Evolutionary conservation across 2,113 vertebrate genomes (phyloP).

Genomic region (Chloropsis cyanopogon): DNA sequence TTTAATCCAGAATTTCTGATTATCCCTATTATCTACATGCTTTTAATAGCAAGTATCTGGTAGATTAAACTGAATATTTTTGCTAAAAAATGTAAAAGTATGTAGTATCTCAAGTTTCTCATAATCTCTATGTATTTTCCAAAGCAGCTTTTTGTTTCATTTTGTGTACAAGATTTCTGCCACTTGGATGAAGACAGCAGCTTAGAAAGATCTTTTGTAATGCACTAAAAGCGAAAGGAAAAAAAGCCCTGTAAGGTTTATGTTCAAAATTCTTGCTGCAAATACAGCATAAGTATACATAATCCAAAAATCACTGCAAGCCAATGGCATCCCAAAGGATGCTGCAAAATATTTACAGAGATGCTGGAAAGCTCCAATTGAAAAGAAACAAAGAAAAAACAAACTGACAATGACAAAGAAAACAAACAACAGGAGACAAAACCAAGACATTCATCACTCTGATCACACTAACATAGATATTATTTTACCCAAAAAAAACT

Average conservation of each 20-base stretch:
- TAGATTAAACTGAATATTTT: not conserved
- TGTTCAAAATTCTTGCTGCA: not conserved
- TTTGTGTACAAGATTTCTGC: not conserved
- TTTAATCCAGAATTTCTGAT: not conserved
- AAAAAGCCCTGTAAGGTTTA: not conserved
- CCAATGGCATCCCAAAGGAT: not conserved
- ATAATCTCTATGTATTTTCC: not conserved
- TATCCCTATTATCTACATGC: not conserved
- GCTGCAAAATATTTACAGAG: not conserved
- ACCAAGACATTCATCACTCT: not conserved
- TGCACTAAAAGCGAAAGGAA: not conserved
- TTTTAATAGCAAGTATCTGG: not conserved
- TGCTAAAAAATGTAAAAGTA: not conserved
- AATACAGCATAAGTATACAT: not conserved
- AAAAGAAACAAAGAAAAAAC: constrained; percentile 1
- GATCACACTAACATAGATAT: not conserved
- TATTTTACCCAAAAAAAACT: not conserved
- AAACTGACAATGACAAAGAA: not conserved
- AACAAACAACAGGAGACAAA: constrained; percentile 10
- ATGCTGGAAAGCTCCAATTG: not conserved
- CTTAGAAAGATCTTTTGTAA: not conserved
- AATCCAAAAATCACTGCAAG: not conserved
- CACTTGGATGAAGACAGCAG: not conserved
- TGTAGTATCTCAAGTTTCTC: not conserved
- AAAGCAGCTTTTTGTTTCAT: not conserved